Conservation (phyloP, 2,888 invertebrate genomes). For the Carcina quercana region DNA sequence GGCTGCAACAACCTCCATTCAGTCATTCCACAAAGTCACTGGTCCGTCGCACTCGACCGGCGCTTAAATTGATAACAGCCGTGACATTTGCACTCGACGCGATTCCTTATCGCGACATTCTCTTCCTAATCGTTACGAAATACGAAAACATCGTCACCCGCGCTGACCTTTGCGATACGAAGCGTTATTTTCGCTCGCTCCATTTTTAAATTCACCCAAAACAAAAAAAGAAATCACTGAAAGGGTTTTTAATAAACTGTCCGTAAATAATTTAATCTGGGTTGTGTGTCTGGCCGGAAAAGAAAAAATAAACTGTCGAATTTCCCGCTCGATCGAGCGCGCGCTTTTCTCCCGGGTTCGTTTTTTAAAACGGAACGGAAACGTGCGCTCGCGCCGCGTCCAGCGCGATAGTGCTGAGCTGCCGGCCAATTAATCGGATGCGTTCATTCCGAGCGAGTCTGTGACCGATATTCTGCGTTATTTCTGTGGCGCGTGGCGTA, state of each 20-base stretch:
- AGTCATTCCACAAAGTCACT: not conserved
- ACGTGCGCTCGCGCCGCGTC: constrained; percentile 59
- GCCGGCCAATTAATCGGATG: constrained; percentile 60
- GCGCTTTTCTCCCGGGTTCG: constrained; percentile 41
- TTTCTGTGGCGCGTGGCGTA: constrained; percentile 68
- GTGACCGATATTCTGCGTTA: constrained; percentile 73
- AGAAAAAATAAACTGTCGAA: constrained; percentile 14
- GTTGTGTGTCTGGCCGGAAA: constrained; percentile 13
- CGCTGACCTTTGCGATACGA: constrained; percentile 44
- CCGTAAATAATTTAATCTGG: too few relatives aligned
- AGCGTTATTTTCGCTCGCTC: constrained; percentile 13
- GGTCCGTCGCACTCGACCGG: not conserved
- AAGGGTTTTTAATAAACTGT: too few relatives aligned
- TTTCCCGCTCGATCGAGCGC: constrained; percentile 22
- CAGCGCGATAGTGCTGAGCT: constrained; percentile 54
- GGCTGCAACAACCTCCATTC: constrained; percentile 1
- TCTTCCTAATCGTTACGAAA: constrained; percentile 46
- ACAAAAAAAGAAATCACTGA: constrained; percentile 18
- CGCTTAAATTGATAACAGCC: constrained; percentile 11
- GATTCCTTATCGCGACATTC: constrained; percentile 55
- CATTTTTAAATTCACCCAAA: not conserved
- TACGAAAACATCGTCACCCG: constrained; percentile 27
- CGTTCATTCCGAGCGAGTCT: constrained; percentile 54
- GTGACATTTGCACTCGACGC: constrained; percentile 68
- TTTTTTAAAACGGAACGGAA: constrained; percentile 42